Percentiles rank a stretch among this genome's conserved stretches.
These are phyloP conservation scores for Xestia xanthographa DNA, from an alignment of 2,888 invertebrate genomes.

Conservation along the genomic window DNA sequence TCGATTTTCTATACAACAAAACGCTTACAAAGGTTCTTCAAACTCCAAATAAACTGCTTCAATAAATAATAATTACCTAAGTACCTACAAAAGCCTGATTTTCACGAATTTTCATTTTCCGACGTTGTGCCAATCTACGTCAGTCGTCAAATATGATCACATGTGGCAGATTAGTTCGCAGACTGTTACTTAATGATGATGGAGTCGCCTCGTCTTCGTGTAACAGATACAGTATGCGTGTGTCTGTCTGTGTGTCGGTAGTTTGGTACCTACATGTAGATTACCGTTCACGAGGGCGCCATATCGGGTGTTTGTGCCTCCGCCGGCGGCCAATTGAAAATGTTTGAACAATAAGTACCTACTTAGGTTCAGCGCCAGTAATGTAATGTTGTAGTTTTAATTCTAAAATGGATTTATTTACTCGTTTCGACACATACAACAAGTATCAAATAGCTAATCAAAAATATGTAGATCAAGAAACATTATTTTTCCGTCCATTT, in stretches of 20 bases:
- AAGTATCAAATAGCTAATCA: conserved; percentile 16
- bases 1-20: background rate
- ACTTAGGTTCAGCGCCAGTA: conserved; percentile 65
- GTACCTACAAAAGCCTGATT: background rate
- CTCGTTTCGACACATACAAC: conserved; percentile 19
- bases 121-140: background rate
- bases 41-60: background rate
- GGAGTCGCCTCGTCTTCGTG: conserved; percentile 52
- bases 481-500: conserved; percentile 7
- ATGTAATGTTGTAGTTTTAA: conserved; percentile 63
- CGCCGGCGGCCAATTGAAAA: conserved; percentile 69
- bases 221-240: conserved; percentile 41
- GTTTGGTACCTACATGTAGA: conserved; percentile 60
- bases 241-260: conserved; percentile 41
- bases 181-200: conserved; percentile 46
- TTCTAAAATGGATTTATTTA: conserved; percentile 38
- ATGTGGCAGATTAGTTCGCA: conserved; percentile 25
- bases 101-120: conserved; percentile 8
- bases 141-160: conserved; percentile 6
- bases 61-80: too few relatives aligned
- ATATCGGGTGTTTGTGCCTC: conserved; percentile 68
- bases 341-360: conserved; percentile 77
- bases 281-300: conserved; percentile 66
- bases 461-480: conserved; percentile 9
- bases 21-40: background rate